phyloP scores from a whole-genome alignment of 2,113 vertebrate genomes.

The Nothocercus julius region DNA sequence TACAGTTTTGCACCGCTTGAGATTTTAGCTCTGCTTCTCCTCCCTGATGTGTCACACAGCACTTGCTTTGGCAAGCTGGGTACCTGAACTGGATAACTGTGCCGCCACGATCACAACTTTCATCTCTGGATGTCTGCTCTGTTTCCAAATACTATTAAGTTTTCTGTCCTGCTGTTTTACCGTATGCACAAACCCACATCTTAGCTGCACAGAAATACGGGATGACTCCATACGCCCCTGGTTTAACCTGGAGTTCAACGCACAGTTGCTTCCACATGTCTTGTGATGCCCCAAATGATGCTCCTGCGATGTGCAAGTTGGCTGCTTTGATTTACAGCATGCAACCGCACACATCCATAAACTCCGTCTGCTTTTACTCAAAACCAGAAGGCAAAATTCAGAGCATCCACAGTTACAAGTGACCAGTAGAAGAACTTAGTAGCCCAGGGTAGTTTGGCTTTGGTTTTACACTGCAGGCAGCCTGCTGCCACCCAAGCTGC shows the following conservation, averaged over 20 bases:
- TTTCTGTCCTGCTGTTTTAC: not conserved
- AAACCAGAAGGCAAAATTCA: too few relatives aligned
- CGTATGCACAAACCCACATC: accelerated
- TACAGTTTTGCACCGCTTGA: not conserved
- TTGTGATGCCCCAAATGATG: too few relatives aligned
- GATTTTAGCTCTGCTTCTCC: not conserved
- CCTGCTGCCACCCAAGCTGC: not conserved
- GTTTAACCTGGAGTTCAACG: too few relatives aligned
- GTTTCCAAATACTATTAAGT: not conserved
- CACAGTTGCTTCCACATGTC: too few relatives aligned
- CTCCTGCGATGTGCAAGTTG: too few relatives aligned
- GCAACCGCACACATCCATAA: too few relatives aligned
- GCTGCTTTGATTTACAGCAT: too few relatives aligned
- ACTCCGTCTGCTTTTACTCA: too few relatives aligned
- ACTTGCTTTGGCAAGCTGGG: not conserved
- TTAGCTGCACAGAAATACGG: not conserved
- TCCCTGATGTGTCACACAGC: not conserved
- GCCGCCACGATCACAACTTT: not conserved
- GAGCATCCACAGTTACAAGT: too few relatives aligned
- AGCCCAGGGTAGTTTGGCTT: too few relatives aligned
- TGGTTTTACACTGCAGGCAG: not conserved
- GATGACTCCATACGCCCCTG: too few relatives aligned
- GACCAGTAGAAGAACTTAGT: too few relatives aligned
- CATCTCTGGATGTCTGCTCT: not conserved
- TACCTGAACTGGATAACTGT: not conserved